Evolutionary conservation across 1,140 invertebrate species (phyloP).

Genomic region (Drosophila asahinai): DNA sequence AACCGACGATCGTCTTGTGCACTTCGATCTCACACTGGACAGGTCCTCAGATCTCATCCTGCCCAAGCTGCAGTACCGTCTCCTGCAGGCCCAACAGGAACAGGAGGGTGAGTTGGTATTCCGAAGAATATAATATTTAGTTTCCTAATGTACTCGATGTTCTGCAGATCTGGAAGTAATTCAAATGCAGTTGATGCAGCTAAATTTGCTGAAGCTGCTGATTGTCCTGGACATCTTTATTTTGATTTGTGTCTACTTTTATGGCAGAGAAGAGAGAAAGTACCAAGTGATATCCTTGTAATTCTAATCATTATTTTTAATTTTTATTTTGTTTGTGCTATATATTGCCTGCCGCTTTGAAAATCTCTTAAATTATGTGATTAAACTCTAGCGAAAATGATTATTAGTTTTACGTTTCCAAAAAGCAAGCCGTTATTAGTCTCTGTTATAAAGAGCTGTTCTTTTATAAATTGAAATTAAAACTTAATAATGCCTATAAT

Average conservation of each 20-base stretch:
- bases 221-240: conserved; percentile 45
- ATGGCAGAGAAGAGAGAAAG: background rate
- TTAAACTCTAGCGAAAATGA: too few species aligned
- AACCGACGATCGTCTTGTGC: background rate
- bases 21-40: background rate
- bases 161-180: conserved; percentile 23
- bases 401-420: background rate
- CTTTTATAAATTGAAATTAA: background rate
- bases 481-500: background rate
- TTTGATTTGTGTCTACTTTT: conserved; percentile 36
- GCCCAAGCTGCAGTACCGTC: conserved; percentile 17
- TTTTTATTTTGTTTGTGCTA: background rate
- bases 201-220: conserved; percentile 64
- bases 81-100: conserved; percentile 10
- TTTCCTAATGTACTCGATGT: background rate
- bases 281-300: background rate
- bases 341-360: background rate
- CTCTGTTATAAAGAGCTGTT: background rate
- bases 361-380: background rate
- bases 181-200: conserved; percentile 57
- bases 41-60: background rate
- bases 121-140: background rate
- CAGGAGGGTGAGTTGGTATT: conserved; percentile 32
- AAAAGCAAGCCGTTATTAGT: background rate
- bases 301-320: too few species aligned